A percentile compares a stretch with the other conserved stretches of the same genome.
These are phyloP conservation scores for Crotalus horridus DNA, from an alignment of 2,113 vertebrate genomes.

Conservation along the genomic window DNA sequence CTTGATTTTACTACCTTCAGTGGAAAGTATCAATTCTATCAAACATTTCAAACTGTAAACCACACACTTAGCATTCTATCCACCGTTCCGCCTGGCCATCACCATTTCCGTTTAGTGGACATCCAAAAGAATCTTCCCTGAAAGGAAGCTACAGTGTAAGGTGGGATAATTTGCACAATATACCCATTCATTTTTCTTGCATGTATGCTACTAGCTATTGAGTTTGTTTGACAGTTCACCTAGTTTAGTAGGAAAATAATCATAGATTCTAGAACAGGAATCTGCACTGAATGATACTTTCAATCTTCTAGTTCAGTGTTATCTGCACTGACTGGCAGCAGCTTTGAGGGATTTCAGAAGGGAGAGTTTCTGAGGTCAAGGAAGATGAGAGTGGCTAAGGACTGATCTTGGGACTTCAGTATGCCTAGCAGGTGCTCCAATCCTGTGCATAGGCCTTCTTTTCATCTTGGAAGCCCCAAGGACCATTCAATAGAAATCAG, in stretches of 20 bases:
- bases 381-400: neutral
- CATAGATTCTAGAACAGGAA: neutral
- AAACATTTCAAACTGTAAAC: neutral
- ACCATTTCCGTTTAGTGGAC: neutral
- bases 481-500: neutral
- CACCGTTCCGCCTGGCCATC: neutral
- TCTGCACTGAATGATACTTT: neutral
- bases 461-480: neutral
- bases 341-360: neutral
- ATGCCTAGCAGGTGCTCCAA: neutral
- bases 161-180: neutral
- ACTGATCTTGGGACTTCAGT: neutral
- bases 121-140: neutral
- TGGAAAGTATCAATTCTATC: neutral
- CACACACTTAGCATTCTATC: neutral
- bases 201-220: neutral
- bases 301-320: neutral
- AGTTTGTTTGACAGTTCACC: neutral
- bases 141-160: neutral
- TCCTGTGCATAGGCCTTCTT: neutral
- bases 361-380: neutral
- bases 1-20: neutral
- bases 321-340: neutral
- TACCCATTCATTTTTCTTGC: neutral
- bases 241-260: neutral